Base-by-base conservation (phyloP, 2,888 invertebrate species). In the Drosophila birchii region DNA sequence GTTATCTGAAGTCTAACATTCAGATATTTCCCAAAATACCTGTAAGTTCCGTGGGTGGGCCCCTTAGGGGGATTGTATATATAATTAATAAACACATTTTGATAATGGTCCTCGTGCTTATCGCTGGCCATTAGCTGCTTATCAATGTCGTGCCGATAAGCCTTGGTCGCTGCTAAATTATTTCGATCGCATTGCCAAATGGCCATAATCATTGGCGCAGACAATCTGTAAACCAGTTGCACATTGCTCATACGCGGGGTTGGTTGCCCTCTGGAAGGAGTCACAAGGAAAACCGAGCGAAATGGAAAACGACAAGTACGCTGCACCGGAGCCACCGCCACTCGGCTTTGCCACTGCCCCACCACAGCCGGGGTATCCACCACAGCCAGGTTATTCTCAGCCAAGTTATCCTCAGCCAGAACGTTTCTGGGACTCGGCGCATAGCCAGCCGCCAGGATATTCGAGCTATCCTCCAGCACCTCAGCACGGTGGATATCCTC, bases 241-340 rank as follows among this genome's bases (percentile, higher is more conserved):
- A n/a, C 41, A 47, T 34, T 36, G 18, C 14, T 20, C 34, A 56
- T 41, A n/a, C 36, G 18, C 55, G 16, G 9, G 23, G 38, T n/a
- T 32, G 47, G 74, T 59, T 53, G 58, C 16, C n/a, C 32, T 29
- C n/a, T 3, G n/a, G 14, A 59, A 16, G n/a, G 26, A 34, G 34
- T n/a, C 5, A 1, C 2, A 23, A 8, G 3, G 18, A 23, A 29
- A 23, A 2, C 11, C 4, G 1, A 18, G 11, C 16, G n/a, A 39
- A 51, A 83, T 83, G 89, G 12, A 57, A 8, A 68, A 55, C 55
- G 79, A 77, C 5, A 74, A 61, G 18, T 56, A 56, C 41, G 7
- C 32, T 7, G 29, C 61, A 18, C 26, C n/a, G 5, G 34, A 34
- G 16, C 54, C 81, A 20, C 59, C 66, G 49, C 49, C 75, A 29